Evolutionary conservation across 2,888 invertebrate species (phyloP), one percentile per base, ranked within the genome.

Genomic region (Ophioninae sp.): DNA sequence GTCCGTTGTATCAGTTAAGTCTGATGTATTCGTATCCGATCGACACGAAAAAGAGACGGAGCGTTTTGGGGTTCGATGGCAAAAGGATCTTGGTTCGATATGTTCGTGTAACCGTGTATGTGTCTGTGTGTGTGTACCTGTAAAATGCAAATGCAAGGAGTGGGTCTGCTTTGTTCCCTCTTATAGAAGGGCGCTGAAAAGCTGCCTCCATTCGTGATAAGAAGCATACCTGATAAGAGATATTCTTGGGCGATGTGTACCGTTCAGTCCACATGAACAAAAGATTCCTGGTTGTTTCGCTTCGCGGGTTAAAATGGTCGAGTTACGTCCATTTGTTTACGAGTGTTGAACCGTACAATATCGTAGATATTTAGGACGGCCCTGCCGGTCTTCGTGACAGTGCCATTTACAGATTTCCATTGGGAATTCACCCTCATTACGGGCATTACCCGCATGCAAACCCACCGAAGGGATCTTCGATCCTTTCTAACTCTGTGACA

Each of bases 401-500:
- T 59, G 59, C 50, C 75, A 76, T 76, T 70, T 70, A 59, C 44
- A 79, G 76, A 82, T 79, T 82, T 82, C 82, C 82, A 75, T 70
- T 61, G 79, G 82, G 82, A 82, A 75, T 79, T 75, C 44, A 44
- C 44, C 69, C 20, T 41, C 37, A 56, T 59, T 50, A 50, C 30
- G 44, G 65, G 61, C n/a, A 20, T 62, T 21, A 21, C 44, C 13
- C 64, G 17, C 72, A 13, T 73, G 39, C 77, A 69, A 37, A 67
- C 50, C 69, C 57, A 79, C 57, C 70, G 65, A 61, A 17, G 20
- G 39, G 10, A 44, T 76, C 37, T n/a, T 20, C 57, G 39, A 23
- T 39, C 64, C 62, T 56, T 61, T 10, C 23, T 37, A 70, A 23
- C 59, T 67, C 62, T 23, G 13, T 64, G 65, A 72, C 70, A 50